These are phyloP conservation scores for Gavialis gangeticus DNA, from an alignment of 2,113 vertebrate genomes.

Conservation along the genomic window DNA sequence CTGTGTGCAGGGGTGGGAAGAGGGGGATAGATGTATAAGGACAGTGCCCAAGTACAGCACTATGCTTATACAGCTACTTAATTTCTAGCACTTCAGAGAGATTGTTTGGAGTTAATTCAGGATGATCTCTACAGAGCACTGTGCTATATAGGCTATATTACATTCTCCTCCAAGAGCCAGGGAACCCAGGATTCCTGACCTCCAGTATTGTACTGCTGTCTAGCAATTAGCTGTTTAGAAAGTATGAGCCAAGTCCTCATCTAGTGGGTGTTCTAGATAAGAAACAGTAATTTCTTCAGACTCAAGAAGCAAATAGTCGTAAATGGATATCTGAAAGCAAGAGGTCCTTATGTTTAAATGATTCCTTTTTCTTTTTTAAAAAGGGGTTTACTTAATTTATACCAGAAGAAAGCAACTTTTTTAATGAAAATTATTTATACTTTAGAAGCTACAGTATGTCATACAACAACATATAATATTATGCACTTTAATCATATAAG, in stretches of 20 bases:
- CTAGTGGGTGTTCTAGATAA: neutral
- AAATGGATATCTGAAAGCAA: neutral
- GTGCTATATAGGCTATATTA: neutral
- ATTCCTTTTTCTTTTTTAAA: neutral
- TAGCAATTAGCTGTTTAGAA: neutral
- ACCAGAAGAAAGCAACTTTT: neutral
- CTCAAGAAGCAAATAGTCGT: neutral
- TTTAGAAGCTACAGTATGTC: neutral
- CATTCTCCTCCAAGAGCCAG: neutral
- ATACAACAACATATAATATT: neutral
- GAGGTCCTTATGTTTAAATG: neutral
- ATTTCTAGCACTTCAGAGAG: too few relatives aligned
- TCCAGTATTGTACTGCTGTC: neutral
- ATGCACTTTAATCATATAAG: neutral
- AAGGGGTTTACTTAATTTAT: neutral
- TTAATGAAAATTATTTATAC: neutral
- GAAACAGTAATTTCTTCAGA: neutral
- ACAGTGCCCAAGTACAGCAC: too few relatives aligned
- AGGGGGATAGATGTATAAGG: too few relatives aligned
- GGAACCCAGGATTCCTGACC: neutral
- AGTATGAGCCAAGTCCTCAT: neutral
- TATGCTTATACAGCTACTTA: too few relatives aligned
- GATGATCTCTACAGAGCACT: too few relatives aligned
- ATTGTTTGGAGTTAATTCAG: too few relatives aligned
- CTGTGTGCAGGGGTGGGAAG: too few relatives aligned